phyloP scores from a whole-genome alignment of 2,888 invertebrate genomes.

The Amaurobius ferox region DNA sequence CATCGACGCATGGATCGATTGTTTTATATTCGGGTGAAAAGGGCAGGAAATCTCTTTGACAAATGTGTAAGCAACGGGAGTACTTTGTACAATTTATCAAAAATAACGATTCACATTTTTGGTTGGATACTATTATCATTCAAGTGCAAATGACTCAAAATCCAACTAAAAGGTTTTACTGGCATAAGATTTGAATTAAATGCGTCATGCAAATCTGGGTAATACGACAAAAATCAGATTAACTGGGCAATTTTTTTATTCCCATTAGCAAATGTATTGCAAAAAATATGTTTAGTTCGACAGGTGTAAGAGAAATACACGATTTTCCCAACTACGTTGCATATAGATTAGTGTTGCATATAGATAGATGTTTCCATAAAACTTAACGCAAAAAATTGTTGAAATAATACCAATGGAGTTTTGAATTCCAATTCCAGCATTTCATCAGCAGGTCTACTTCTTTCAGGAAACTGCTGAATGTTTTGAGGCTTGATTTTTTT shows the following conservation, averaged over 20 bases:
- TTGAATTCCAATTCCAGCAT: neutral
- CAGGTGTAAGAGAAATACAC: neutral
- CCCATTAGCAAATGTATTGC: neutral
- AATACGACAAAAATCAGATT: neutral
- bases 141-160: constrained; percentile 4
- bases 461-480: neutral
- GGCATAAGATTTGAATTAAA: constrained; percentile 4
- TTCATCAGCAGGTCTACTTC: neutral
- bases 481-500: neutral
- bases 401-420: neutral
- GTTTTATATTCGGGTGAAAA: too few species aligned
- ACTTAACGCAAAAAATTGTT: neutral
- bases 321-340: neutral
- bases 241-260: constrained; percentile 12
- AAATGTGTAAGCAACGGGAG: neutral
- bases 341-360: neutral
- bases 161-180: constrained; percentile 12
- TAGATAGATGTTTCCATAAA: neutral
- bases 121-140: neutral
- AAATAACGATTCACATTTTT: neutral
- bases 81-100: neutral
- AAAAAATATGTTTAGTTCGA: neutral
- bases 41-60: too few species aligned
- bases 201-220: neutral
- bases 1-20: too few species aligned